phyloP scores from a whole-genome alignment of 2,113 vertebrate genomes.

The Promerops cafer region DNA sequence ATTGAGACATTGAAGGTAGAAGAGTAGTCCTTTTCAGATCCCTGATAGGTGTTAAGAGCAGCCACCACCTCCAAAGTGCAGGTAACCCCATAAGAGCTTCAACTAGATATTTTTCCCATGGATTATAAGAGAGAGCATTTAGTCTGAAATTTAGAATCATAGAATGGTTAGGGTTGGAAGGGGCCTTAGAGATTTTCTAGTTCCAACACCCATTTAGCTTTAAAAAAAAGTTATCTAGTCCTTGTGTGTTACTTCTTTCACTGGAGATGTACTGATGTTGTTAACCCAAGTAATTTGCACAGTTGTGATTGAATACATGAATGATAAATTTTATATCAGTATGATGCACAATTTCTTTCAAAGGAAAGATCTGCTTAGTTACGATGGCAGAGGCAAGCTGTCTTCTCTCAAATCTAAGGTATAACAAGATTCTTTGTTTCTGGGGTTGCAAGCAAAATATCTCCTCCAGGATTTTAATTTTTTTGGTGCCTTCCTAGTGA shows the following conservation, averaged over 20 bases:
- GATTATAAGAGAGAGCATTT: background rate
- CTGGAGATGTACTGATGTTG: background rate
- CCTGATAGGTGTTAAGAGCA: background rate
- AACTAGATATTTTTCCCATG: background rate
- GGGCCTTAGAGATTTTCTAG: background rate
- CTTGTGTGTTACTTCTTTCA: background rate
- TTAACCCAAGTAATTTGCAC: background rate
- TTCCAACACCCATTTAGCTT: background rate
- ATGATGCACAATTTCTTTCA: background rate
- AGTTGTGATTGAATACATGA: background rate
- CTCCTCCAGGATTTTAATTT: background rate
- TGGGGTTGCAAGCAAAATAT: background rate
- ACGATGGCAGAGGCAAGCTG: background rate
- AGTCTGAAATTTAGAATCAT: background rate
- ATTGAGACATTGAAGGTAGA: background rate
- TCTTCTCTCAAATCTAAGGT: background rate
- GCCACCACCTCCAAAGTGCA: background rate
- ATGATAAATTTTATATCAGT: background rate
- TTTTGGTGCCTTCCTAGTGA: background rate
- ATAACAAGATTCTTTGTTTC: background rate
- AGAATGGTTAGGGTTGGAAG: background rate
- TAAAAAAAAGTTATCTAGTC: background rate
- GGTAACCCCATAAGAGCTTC: background rate
- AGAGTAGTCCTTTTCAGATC: background rate
- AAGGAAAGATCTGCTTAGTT: background rate